Evolutionary conservation across 2,888 invertebrate species (phyloP), one percentile per base, ranked within the genome.

Genomic region (Yponomeuta sedellus): DNA sequence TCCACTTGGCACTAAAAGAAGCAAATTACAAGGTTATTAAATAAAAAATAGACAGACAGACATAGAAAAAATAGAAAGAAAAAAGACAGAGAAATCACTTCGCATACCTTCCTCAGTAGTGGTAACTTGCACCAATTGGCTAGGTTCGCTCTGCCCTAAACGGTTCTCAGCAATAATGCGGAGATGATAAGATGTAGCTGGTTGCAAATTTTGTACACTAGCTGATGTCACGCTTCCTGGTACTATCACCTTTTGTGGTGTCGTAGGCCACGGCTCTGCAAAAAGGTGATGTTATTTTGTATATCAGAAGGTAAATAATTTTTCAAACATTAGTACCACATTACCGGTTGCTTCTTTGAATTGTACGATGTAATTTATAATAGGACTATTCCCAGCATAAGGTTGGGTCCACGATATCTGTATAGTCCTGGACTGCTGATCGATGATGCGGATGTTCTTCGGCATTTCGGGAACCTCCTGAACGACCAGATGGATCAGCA

Each of bases 401-500:
- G 97, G 97, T 72, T 96, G 95, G 40, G 95, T 95, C 98, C 98
- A 98, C 0, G 96, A 95, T 74, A 98, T 92, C 75, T 96, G 96
- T 70, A 97, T 94, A 34, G 95, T 94, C 68, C 97, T 92, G 67
- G 97, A 97, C 74, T 96, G 95, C 78, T 96, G 96, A 71, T 97
- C 96, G 75, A 95, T 94, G 65, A 97, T 95, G 73, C 96, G 93
- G 71, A 97, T 94, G 79, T 97, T 96, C 79, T 95, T 94, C 4
- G 98, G 97, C 81, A 96, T 94, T 83, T 98, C 98, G 0, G 98
- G 97, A 59, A 96, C 97, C 96, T 92, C 92, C 92, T 98, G 97
- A 39, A 98, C 96, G 65, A 97, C 95, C 69, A 98, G 93, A 79
- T 97, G 96, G 81, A 97, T 96, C 66, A 96, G 94, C 94, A 97